Evolutionary conservation across 2,797 vertebrate genomes (phyloP), one percentile per base, ranked within the genome.

Genomic region (Pangasius sanitwongsei): DNA sequence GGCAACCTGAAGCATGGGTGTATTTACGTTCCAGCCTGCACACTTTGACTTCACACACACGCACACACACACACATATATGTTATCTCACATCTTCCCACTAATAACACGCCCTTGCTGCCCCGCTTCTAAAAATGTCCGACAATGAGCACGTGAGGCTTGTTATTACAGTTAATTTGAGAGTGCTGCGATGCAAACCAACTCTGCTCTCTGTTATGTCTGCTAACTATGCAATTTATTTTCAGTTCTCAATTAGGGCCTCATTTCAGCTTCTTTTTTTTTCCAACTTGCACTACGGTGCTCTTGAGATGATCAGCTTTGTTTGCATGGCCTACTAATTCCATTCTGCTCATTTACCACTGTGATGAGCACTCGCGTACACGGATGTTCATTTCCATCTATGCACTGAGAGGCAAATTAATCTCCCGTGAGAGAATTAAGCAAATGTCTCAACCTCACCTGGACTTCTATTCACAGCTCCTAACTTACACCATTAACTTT

Each of bases 311-410:
- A 80, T 31, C 77, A 11, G 13, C 15, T 53, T 53, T 78, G 48
- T 78, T 78, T 78, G 75, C n/a, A 78, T 4, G 50, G 53, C n/a
- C n/a, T 34, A 11, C 78, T 80, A 31, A 57, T 34, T 80, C 77
- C 16, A 5, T 57, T 80, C 77, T 57, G 53, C 77, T 80, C 50
- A 23, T 80, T 81, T 37, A 11, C 1, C 53, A 81, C 8, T 23
- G 18, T 57, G 20, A 81, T 23, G 31, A 23, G 53, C 31, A 2
- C 50, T 55, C 18, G 53, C 15, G 31, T 23, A 57, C n/a, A 57
- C 78, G 59, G 78, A 81, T 57, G 50, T 57, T 57, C 50, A 81
- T 57, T 81, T 81, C 53, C 78, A 81, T 57, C 78, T 5, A 37
- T 25, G 78, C 53, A 6, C 31, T 2, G 78, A 59, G 55, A 59